Conservation (phyloP, 2,888 invertebrate species). For the Agrotis segetum region DNA sequence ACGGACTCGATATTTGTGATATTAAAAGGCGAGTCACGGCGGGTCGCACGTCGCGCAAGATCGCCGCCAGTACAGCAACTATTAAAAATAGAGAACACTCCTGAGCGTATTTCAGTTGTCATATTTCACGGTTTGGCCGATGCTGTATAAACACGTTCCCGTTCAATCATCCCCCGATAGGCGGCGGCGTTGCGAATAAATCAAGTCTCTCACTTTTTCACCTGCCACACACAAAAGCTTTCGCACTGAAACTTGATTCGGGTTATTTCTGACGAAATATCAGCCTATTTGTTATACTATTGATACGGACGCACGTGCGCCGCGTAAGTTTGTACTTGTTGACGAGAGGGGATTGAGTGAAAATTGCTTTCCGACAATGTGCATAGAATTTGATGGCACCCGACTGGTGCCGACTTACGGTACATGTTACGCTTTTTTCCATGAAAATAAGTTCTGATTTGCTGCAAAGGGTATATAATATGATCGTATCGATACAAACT, state of each 20-base stretch:
- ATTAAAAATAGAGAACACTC: conserved; percentile 69
- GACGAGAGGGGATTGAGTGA: conserved; percentile 89
- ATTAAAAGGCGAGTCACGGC: conserved; percentile 79
- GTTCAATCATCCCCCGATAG: conserved; percentile 90
- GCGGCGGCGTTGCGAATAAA: conserved; percentile 90
- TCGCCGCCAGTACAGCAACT: conserved; percentile 65
- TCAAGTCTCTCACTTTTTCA: conserved; percentile 90
- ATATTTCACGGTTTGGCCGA: conserved; percentile 87
- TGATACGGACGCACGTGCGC: conserved; percentile 89
- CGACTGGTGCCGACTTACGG: conserved; percentile 71
- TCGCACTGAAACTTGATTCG: conserved; percentile 90
- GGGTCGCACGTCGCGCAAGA: conserved; percentile 70
- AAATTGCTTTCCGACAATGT: conserved; percentile 89
- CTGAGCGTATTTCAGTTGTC: conserved; percentile 83
- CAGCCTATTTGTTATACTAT: conserved; percentile 91
- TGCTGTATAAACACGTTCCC: conserved; percentile 89
- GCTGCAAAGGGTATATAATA: conserved; percentile 51
- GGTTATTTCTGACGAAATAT: conserved; percentile 91
- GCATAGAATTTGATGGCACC: conserved; percentile 88
- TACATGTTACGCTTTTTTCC: conserved; percentile 61
- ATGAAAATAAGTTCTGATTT: conserved; percentile 61
- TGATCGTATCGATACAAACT: conserved; percentile 53
- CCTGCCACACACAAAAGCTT: conserved; percentile 91
- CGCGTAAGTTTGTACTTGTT: conserved; percentile 90
- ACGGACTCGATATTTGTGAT: conserved; percentile 74